Evolutionary conservation across 1,140 invertebrate species (phyloP).

Genomic region (Rhyzopertha dominica): DNA sequence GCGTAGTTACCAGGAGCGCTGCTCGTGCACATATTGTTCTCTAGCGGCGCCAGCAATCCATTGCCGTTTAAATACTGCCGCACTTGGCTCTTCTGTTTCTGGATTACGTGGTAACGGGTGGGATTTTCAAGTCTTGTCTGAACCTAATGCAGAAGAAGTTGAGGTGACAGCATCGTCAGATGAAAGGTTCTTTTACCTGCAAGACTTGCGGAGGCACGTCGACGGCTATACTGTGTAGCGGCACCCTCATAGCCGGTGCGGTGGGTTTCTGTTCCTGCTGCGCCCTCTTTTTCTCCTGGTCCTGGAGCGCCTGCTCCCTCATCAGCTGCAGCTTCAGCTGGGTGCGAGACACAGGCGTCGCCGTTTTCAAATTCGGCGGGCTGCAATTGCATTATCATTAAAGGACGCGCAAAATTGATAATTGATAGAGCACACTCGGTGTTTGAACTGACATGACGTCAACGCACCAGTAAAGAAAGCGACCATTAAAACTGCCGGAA

Average conservation of each 20-base stretch:
- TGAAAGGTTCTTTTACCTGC: no score
- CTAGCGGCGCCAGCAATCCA: no score
- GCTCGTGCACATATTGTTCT: slow-evolving; percentile 13
- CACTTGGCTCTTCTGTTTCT: slow-evolving; percentile 85
- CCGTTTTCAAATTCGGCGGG: slow-evolving; percentile 74
- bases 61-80: slow-evolving; percentile 77
- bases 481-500: no score
- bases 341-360: slow-evolving; percentile 72
- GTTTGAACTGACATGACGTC: no score
- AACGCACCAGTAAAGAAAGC: no score
- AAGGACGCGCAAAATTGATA: no score
- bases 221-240: slow-evolving; percentile 57
- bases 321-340: slow-evolving; percentile 82
- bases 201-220: slow-evolving; percentile 76
- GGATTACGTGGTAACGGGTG: slow-evolving; percentile 84
- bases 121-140: slow-evolving; percentile 83
- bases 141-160: slow-evolving; percentile 52
- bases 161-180: background rate
- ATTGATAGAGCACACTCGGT: no score
- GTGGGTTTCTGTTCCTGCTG: slow-evolving; percentile 45
- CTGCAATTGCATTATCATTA: no score
- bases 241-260: slow-evolving; percentile 52
- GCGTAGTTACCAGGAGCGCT: no score
- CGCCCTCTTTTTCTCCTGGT: slow-evolving; percentile 60
- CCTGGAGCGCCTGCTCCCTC: slow-evolving; percentile 69